A percentile compares a stretch with the other conserved stretches of the same genome.
Evolutionary conservation across 2,113 vertebrate species (phyloP).

Genomic region (Rana temporaria): DNA sequence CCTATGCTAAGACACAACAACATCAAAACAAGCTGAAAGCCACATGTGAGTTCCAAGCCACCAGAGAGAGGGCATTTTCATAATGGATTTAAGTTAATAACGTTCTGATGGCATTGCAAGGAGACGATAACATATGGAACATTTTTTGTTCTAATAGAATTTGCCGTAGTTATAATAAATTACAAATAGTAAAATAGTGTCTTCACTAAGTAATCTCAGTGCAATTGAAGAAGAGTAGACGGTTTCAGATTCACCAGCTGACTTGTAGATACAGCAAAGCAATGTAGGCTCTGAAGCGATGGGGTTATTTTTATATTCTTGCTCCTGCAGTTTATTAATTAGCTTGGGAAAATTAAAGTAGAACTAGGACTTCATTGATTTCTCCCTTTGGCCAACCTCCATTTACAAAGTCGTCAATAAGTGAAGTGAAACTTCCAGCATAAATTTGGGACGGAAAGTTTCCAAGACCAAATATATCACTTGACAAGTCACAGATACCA

Average conservation of each 20-base stretch:
- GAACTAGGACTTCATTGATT: neutral
- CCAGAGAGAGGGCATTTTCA: no score
- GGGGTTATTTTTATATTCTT: neutral
- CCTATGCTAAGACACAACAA: no score
- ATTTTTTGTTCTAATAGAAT: neutral
- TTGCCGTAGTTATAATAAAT: neutral
- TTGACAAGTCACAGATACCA: neutral
- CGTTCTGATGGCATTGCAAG: no score
- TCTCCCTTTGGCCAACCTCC: neutral
- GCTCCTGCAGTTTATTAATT: neutral
- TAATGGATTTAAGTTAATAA: no score
- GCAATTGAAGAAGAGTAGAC: neutral
- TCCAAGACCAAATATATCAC: constrained; percentile 31
- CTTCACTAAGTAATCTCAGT: neutral
- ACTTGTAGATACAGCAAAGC: neutral
- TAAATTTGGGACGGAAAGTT: neutral
- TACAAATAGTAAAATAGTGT: neutral
- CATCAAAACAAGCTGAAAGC: no score
- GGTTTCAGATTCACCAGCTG: neutral
- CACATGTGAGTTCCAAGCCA: no score
- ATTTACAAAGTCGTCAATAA: neutral
- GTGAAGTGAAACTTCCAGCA: neutral
- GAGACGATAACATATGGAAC: no score
- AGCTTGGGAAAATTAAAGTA: neutral
- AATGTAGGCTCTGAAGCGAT: no score